phyloP scores from a whole-genome alignment of 2,797 vertebrate species.

The Spea hammondii region DNA sequence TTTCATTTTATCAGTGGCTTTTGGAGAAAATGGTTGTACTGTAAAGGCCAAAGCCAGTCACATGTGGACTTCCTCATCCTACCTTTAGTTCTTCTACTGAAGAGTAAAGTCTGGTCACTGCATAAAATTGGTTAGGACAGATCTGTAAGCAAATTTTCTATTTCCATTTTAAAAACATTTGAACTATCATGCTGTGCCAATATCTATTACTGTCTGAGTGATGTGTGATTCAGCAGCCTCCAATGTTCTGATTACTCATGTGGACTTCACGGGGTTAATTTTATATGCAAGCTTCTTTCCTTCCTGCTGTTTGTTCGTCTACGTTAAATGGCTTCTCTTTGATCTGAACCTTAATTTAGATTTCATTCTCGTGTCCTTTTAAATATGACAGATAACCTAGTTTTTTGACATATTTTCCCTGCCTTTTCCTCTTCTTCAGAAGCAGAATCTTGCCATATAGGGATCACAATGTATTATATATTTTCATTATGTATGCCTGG shows the following conservation, averaged over 20 bases:
- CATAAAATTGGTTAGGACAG: no score
- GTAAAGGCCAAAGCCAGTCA: no score
- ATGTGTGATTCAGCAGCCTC: no score
- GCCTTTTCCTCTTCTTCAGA: not conserved
- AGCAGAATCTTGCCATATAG: not conserved
- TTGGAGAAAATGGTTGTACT: no score
- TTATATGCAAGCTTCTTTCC: constrained; percentile 3
- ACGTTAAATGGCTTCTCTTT: constrained; percentile 28
- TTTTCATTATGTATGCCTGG: constrained; percentile 1
- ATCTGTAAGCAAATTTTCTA: no score
- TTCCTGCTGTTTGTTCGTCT: constrained; percentile 23
- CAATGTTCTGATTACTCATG: not conserved
- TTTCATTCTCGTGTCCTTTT: constrained; percentile 32
- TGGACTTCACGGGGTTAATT: constrained; percentile 16
- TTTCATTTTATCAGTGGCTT: no score
- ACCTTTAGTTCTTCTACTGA: no score
- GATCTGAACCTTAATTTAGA: constrained; percentile 22
- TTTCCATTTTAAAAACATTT: no score
- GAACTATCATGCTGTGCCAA: no score
- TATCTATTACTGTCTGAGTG: no score
- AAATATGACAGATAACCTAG: constrained; percentile 43
- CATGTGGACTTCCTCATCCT: no score
- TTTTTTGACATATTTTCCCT: constrained; percentile 35
- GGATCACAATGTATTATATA: not conserved
- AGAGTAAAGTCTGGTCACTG: no score